Percentiles rank a stretch among this genome's conserved stretches.
Evolutionary conservation across 2,888 invertebrate genomes (phyloP).

Genomic region (Sphecodes monilicornis): DNA sequence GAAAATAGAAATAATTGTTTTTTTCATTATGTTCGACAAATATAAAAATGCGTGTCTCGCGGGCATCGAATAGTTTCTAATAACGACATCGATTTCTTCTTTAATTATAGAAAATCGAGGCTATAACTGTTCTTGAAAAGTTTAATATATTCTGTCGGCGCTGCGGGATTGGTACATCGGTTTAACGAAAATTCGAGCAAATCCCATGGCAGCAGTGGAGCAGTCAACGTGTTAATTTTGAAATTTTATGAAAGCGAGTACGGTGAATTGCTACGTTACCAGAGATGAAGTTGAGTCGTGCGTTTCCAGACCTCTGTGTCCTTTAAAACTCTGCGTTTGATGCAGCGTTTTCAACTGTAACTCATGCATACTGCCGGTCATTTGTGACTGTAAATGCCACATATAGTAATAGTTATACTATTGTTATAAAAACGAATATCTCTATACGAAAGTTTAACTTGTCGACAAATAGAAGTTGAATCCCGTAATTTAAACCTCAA

Average conservation of each 20-base stretch:
- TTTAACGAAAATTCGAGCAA: constrained; percentile 52
- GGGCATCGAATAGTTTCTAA: not conserved
- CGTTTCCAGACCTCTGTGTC: constrained; percentile 9
- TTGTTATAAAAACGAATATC: not conserved
- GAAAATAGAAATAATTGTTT: not conserved
- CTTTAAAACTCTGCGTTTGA: constrained; percentile 37
- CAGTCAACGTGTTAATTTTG: constrained; percentile 56
- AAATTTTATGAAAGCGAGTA: constrained; percentile 50
- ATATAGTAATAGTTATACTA: not conserved
- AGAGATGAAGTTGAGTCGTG: constrained; percentile 8
- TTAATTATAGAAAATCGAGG: constrained; percentile 30
- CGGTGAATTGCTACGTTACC: constrained; percentile 36
- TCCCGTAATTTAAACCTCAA: no score
- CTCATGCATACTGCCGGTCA: not conserved
- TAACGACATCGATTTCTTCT: constrained; percentile 32
- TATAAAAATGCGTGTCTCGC: not conserved
- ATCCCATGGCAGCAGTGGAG: constrained; percentile 44
- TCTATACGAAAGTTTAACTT: not conserved
- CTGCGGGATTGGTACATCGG: constrained; percentile 47
- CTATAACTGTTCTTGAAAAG: constrained; percentile 29
- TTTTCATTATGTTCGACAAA: not conserved
- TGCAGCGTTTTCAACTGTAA: constrained; percentile 41
- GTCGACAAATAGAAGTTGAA: not conserved
- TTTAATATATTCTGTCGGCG: constrained; percentile 40
- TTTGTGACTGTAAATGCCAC: constrained; percentile 13